Base-by-base conservation (phyloP, 2,888 invertebrate species). In the Leucania comma region DNA sequence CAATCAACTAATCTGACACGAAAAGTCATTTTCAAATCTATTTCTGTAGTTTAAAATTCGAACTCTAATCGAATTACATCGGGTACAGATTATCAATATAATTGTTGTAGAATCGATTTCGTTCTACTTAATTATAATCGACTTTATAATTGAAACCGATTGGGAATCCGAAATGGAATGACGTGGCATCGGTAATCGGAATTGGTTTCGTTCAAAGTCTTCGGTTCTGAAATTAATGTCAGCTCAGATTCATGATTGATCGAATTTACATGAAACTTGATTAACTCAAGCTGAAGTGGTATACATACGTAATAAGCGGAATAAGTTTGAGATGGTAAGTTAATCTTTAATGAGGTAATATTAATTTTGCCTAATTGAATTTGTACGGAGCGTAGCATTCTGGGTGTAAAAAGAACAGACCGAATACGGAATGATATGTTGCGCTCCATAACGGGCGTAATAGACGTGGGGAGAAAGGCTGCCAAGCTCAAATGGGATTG, bases 111-210 rank as follows among this genome's bases (percentile, higher is more conserved):
- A 62, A 67, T 71, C 56, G 60, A 71, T 67, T 35, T 26, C 20
- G 26, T 75, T 46, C 17, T 46, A 50, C 54, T 48, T 53, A 68
- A 71, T 81, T 67, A 50, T 71, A 81, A 75, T 82, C 79, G 72
- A 75, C 68, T 62, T 54, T 69, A 67, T 75, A 65, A 81, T 82
- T 82, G 80, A 68, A 82, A 76, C 22, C 66, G 38, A 69, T 72
- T 70, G 51, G 42, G 20, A 54, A 71, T 71, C 53, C 50, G 58
- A 38, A 60, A 67, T 80, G 22, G 22, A 68, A 81, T 73, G 51
- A 76, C 58, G 46, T 57, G 58, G 54, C 50, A 56, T 73, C 68
- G 57, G 68, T 82, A 66, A 68, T 68, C 72, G 54, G 29, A 70
- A 81, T 72, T 76, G 72, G 63, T 79, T 75, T 68, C 35, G 71